Evolutionary conservation across 2,888 invertebrate species (phyloP), one percentile per base, ranked within the genome.

Genomic region (Dorcus parallelipipedus): DNA sequence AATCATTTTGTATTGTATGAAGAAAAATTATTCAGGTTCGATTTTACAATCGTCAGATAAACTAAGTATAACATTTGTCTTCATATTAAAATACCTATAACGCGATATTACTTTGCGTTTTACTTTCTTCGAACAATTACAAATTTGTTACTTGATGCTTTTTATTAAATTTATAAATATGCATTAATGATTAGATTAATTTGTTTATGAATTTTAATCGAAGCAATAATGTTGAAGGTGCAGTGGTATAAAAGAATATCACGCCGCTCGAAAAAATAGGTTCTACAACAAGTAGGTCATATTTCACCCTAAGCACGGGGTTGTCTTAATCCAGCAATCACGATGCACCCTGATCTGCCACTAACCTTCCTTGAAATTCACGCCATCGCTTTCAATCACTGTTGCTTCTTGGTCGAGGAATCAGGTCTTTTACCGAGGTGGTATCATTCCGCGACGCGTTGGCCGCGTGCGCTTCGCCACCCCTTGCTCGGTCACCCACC

Each of bases 271-370:
- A 53, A 47, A 47, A 60, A 64, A 54, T 54, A 54, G 49, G 26
- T 33, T 7, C 26, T 33, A 33, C 26, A 55, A 52, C 52, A 59
- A 56, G 56, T 62, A 61, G 64, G 62, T 64, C 64, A 59, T 64
- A 64, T 64, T 64, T 64, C 62, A 64, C 57, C 56, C 57, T 49
- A 58, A 54, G 54, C 52, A 50, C 49, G 52, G 53, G 64, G 62
- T 59, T 56, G 60, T 64, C 64, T 62, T 62, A 64, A 62, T 62
- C 60, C 64, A 53, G 60, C 64, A 64, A 64, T 64, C 64, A 56
- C 58, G 49, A 58, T 54, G 56, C 45, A 40, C 53, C 49, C 41
- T 51, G 55, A 58, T 58, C 54, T 49, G 42, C 54, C 55, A 56
- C 52, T 63, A 59, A 59, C 56, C 59, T 43, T 52, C 54, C 60